Conservation (phyloP, 2,888 invertebrate species). For the Synergus laeviventris region DNA sequence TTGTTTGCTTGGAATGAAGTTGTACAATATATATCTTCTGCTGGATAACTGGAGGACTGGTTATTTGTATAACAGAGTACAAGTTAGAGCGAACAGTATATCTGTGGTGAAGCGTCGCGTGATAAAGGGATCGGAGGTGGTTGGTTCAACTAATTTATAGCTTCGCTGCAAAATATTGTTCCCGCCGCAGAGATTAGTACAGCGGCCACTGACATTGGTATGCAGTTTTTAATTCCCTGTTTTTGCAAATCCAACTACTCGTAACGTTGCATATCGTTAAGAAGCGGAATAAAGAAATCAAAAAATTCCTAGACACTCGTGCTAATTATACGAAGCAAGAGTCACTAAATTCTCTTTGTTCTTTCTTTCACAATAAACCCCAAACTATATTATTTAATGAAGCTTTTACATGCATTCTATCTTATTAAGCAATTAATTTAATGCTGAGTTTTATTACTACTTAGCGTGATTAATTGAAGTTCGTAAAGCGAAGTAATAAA, state of each 20-base stretch:
- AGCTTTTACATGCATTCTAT: neutral
- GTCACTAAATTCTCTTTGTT: neutral
- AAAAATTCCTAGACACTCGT: neutral
- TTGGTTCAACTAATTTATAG: slow-evolving; percentile 62
- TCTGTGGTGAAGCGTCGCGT: slow-evolving; percentile 60
- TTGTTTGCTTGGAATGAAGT: neutral
- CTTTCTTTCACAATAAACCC: neutral
- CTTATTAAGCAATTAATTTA: neutral
- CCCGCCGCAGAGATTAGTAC: slow-evolving; percentile 64
- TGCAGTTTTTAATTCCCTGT: slow-evolving; percentile 42
- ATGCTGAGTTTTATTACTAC: neutral
- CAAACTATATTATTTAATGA: neutral
- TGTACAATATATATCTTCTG: slow-evolving; percentile 7
- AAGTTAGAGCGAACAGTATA: slow-evolving; percentile 61
- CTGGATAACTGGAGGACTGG: neutral
- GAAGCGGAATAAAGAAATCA: neutral
- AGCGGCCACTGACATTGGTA: slow-evolving; percentile 51
- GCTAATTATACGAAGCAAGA: neutral
- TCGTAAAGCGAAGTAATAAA: neutral
- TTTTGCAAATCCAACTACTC: slow-evolving; percentile 29
- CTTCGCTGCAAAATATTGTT: slow-evolving; percentile 64
- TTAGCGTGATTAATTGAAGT: neutral
- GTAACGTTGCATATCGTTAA: slow-evolving; percentile 10
- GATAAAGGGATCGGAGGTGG: slow-evolving; percentile 61
- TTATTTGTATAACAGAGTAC: slow-evolving; percentile 48